phyloP scores from a whole-genome alignment of 2,797 vertebrate species.

The Enteromius thamalakanensis region DNA sequence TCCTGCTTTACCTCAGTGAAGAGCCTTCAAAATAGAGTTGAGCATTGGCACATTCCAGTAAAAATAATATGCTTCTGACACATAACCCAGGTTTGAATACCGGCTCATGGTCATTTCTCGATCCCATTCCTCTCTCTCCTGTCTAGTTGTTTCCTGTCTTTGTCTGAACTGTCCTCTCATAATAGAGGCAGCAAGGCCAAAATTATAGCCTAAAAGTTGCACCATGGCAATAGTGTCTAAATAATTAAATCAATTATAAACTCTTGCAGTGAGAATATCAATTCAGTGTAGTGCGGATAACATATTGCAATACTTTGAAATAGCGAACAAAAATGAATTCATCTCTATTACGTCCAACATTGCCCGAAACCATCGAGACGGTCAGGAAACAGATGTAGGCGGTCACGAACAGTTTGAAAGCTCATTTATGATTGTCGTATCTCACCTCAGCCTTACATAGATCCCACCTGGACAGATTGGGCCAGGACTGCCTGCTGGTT shows the following conservation, averaged over 20 bases:
- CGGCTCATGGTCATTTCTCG: neutral
- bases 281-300: neutral
- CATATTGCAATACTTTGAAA: constrained; percentile 15
- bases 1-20: neutral
- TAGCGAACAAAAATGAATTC: neutral
- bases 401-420: neutral
- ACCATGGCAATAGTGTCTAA: neutral
- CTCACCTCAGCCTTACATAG: neutral
- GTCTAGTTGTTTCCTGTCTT: neutral
- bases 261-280: constrained; percentile 7
- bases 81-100: neutral
- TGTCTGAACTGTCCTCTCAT: constrained; percentile 9
- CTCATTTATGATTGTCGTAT: constrained; percentile 15
- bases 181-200: neutral
- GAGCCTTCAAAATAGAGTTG: neutral
- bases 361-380: neutral
- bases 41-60: constrained; percentile 10
- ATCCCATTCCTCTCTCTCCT: constrained; percentile 6
- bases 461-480: constrained; percentile 27
- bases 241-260: neutral
- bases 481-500: constrained; percentile 24
- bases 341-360: neutral
- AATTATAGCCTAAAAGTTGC: neutral
- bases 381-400: neutral
- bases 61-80: constrained; percentile 12